Evolutionary conservation across 2,113 vertebrate species (phyloP).

Genomic region (Cavia aperea): DNA sequence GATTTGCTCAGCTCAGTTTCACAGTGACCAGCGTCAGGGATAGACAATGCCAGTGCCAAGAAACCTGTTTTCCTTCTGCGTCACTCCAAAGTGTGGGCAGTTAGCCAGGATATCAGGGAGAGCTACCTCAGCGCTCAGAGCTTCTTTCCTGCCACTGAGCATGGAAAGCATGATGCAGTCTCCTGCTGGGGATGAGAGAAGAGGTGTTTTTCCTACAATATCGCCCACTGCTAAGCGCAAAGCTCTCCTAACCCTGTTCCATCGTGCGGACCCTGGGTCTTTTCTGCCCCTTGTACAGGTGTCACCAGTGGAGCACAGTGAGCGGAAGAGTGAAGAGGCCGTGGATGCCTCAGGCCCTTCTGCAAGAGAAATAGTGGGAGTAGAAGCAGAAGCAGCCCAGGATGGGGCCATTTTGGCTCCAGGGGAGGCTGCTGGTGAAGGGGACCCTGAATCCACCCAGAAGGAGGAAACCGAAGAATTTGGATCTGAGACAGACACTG

Average conservation of each 20-base stretch:
- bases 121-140: not conserved
- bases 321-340: not conserved
- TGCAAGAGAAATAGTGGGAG: fast-evolving
- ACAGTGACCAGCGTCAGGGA: no score
- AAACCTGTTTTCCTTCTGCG: not conserved
- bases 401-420: fast-evolving
- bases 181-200: not conserved
- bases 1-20: not conserved
- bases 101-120: fast-evolving
- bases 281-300: not conserved
- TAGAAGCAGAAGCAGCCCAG: fast-evolving
- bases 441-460: fast-evolving
- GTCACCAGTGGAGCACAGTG: fast-evolving
- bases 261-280: not conserved
- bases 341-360: fast-evolving
- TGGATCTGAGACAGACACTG: fast-evolving
- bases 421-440: not conserved
- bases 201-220: not conserved
- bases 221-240: not conserved
- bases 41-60: not conserved
- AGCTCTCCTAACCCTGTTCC: not conserved
- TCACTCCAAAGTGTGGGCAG: not conserved
- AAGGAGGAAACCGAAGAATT: not conserved
- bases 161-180: not conserved
- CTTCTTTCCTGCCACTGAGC: not conserved